Evolutionary conservation across 2,113 vertebrate genomes (phyloP).

Genomic region (Barnardius zonarius): DNA sequence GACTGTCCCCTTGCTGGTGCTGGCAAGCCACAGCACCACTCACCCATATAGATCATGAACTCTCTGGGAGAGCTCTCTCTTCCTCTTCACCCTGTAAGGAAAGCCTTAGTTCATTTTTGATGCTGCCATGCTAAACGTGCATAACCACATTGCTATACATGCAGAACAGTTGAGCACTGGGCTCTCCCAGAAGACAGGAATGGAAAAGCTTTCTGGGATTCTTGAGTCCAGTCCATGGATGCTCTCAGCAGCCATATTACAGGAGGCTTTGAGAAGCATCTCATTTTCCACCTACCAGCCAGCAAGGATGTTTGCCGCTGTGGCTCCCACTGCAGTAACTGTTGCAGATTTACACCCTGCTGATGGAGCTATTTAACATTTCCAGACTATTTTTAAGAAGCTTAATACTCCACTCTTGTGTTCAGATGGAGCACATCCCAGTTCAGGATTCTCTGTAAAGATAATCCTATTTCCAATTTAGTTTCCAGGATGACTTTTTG

Average conservation of each 20-base stretch:
- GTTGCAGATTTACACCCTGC: neutral
- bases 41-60: rapidly evolving
- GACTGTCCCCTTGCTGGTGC: neutral
- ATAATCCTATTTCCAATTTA: neutral
- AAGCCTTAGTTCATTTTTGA: neutral
- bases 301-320: neutral
- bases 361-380: neutral
- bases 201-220: neutral
- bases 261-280: neutral
- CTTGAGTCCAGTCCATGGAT: neutral
- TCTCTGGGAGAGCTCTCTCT: neutral
- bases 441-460: neutral
- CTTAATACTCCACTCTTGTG: neutral
- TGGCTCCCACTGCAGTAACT: neutral
- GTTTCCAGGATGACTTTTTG: neutral
- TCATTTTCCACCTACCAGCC: neutral
- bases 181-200: neutral
- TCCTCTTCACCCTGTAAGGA: neutral
- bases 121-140: neutral
- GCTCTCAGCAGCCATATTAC: neutral
- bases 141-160: rapidly evolving
- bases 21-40: neutral
- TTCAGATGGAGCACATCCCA: neutral
- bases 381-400: neutral
- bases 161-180: neutral